These are phyloP conservation scores for Vidua chalybeata DNA, from an alignment of 2,113 vertebrate species.

Conservation along the genomic window DNA sequence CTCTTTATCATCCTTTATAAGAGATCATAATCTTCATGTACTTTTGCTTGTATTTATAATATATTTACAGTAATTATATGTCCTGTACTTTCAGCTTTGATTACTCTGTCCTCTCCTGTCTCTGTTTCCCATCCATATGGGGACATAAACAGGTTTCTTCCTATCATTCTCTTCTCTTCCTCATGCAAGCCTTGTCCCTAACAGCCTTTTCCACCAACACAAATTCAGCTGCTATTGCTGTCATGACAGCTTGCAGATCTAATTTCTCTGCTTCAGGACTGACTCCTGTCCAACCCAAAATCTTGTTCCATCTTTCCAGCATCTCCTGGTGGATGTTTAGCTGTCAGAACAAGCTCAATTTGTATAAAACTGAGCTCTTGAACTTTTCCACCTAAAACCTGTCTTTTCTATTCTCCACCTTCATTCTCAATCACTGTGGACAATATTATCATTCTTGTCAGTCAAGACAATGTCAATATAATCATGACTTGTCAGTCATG, in stretches of 20 bases:
- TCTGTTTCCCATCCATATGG: neutral
- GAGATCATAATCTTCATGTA: neutral
- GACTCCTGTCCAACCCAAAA: conserved; percentile 12
- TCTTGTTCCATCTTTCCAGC: neutral
- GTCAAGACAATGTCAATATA: neutral
- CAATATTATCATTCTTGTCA: neutral
- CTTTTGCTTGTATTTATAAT: neutral
- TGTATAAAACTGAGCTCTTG: neutral
- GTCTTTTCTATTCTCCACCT: neutral
- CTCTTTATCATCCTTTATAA: neutral
- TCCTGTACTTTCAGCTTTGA: neutral
- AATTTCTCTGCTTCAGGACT: neutral
- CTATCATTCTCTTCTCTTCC: neutral
- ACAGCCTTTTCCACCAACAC: neutral
- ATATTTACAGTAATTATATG: neutral
- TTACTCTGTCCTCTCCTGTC: neutral
- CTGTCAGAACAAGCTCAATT: neutral
- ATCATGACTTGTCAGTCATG: neutral
- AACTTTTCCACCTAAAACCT: neutral
- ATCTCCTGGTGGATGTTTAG: neutral
- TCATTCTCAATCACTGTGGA: neutral
- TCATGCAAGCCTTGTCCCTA: neutral
- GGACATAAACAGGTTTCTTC: neutral
- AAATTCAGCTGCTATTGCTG: conserved; percentile 1
- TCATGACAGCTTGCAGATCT: conserved; percentile 6